Conservation (phyloP, 2,113 vertebrate species). For the Pholis gunnellus region DNA sequence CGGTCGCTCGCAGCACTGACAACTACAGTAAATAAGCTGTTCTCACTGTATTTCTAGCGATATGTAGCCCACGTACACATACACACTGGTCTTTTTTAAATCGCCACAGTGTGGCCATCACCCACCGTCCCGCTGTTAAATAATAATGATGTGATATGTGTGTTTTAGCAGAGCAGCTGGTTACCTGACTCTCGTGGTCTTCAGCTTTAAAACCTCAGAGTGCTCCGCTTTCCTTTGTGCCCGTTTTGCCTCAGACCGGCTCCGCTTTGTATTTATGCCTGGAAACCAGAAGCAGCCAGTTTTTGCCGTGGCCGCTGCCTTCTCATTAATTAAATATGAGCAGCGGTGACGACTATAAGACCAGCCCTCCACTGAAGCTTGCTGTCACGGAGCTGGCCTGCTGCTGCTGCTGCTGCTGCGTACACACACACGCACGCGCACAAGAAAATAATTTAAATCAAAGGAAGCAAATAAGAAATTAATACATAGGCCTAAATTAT, state of each 20-base stretch:
- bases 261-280: slow-evolving; percentile 84
- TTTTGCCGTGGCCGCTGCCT: slow-evolving; percentile 75
- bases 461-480: neutral
- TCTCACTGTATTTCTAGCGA: slow-evolving; percentile 16
- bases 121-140: neutral
- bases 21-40: slow-evolving; percentile 6
- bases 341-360: slow-evolving; percentile 42
- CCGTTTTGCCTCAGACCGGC: slow-evolving; percentile 68
- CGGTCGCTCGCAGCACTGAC: neutral
- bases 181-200: slow-evolving; percentile 84
- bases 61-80: neutral
- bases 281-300: slow-evolving; percentile 89
- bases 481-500: neutral
- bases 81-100: slow-evolving; percentile 11
- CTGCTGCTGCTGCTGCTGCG: neutral
- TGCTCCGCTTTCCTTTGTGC: slow-evolving; percentile 75
- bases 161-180: neutral
- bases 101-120: slow-evolving; percentile 22
- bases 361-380: slow-evolving; percentile 48
- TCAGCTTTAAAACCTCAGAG: slow-evolving; percentile 71
- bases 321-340: slow-evolving; percentile 81
- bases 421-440: neutral
- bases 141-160: neutral
- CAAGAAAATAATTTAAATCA: no score
- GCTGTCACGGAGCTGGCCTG: neutral